A percentile compares a stretch with the other conserved stretches of the same genome.
These are phyloP conservation scores for Cantharis rustica DNA, from an alignment of 2,888 invertebrate genomes.

Conservation along the genomic window DNA sequence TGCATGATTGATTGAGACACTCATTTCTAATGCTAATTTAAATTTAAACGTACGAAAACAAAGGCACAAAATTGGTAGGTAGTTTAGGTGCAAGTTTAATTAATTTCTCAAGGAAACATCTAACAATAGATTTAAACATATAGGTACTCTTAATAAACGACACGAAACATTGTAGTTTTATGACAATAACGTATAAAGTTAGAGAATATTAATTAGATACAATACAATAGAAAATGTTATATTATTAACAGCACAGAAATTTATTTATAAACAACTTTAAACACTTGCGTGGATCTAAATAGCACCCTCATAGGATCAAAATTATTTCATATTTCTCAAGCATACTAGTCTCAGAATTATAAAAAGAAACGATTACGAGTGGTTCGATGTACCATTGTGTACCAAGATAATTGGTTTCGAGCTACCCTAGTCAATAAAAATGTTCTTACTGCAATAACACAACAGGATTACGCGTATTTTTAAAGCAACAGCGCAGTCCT, in stretches of 20 bases:
- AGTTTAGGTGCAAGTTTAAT: slow-evolving; percentile 1
- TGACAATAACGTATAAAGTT: background rate
- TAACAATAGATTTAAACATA: background rate
- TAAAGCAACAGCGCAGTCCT: no score
- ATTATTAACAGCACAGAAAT: background rate
- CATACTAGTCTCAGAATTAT: background rate
- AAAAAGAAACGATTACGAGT: background rate
- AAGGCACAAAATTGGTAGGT: background rate
- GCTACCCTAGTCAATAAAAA: no score
- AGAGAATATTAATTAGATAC: background rate
- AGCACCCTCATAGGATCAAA: background rate
- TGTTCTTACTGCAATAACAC: no score
- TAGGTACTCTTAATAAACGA: background rate
- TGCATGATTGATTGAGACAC: background rate
- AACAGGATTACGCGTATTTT: no score
- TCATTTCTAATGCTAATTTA: background rate
- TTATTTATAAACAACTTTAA: background rate
- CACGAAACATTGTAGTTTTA: background rate
- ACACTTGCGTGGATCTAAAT: background rate
- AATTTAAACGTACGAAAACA: background rate
- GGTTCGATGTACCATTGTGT: background rate
- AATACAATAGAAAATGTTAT: background rate
- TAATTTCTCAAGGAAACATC: slow-evolving; percentile 1
- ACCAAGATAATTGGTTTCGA: no score
- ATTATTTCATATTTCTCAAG: background rate